Evolutionary conservation across 2,888 invertebrate species (phyloP).

Genomic region (Octonoba sinensis): DNA sequence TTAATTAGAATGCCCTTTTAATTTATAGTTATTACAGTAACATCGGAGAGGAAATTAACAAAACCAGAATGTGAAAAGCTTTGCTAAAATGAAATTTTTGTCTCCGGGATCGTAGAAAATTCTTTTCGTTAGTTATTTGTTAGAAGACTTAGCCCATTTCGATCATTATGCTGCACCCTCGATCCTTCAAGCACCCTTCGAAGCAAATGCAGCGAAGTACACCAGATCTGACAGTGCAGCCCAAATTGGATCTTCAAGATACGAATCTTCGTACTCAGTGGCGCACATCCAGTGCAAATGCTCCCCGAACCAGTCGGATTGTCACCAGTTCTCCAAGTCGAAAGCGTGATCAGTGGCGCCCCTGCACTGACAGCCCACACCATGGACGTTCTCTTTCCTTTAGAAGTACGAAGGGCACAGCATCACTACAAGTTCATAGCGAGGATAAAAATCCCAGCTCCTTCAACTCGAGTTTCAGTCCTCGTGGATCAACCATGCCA

Average conservation of each 20-base stretch:
- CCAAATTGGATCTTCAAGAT: constrained; percentile 13
- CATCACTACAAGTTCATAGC: constrained; percentile 46
- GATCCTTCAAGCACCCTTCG: constrained; percentile 16
- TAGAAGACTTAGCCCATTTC: too few species aligned
- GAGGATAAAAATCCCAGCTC: constrained; percentile 19
- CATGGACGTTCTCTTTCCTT: constrained; percentile 55
- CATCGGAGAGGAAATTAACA: too few species aligned
- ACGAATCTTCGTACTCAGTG: constrained; percentile 16
- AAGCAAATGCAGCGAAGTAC: constrained; percentile 34
- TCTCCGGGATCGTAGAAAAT: too few species aligned
- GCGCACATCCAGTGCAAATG: constrained; percentile 38
- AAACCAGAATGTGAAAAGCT: too few species aligned
- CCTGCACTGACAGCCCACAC: constrained; percentile 42
- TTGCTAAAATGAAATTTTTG: too few species aligned
- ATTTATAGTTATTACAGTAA: too few species aligned
- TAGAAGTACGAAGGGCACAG: constrained; percentile 57
- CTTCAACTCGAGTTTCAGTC: constrained; percentile 31
- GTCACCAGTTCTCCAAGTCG: constrained; percentile 4
- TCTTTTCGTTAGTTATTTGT: too few species aligned
- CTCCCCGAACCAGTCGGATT: neutral
- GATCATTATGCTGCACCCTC: constrained; percentile 17
- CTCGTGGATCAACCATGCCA: constrained; percentile 64
- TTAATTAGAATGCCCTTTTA: too few species aligned
- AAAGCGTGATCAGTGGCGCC: neutral
- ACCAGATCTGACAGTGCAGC: constrained; percentile 33